Evolutionary conservation across 1,140 invertebrate genomes (phyloP), one percentile per base, ranked within the genome.

Genomic region (Nixonia krombeini): DNA sequence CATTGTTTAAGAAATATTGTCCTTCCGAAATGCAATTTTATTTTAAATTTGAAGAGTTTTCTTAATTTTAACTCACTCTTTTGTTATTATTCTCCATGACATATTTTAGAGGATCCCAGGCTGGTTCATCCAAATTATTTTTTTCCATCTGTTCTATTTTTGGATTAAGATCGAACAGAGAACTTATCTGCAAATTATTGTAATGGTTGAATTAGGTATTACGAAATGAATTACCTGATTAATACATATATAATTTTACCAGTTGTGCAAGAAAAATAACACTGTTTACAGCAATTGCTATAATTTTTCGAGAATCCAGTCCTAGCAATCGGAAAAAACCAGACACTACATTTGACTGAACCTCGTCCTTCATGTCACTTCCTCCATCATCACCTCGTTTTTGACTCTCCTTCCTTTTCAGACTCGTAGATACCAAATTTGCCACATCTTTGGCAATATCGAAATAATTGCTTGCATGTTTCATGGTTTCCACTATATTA

Each of bases 251-350:
- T 21, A 3, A 21, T 21, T 85, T 86, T 84, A 94, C 93, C 89
- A 93, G 87, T 85, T 94, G 92, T 1, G 92, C 92, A n/a, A 95
- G 84, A 79, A 94, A 93, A 49, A 94, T 90, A 4, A 94, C 85
- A 8, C 90, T 91, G 78, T 95, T 95, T 1, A 95, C 82, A 0
- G 92, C 91, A 33, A 94, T 89, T 0, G 93, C 92, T 17, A 91
- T 90, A 12, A 94, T 85, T 81, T 92, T 92, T 16, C 87, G 88
- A 0, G 89, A 86, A 74, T 94, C 91, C 33, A 94, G 86, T 10
- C 91, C 92, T 31, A 94, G 82, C 21, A 94, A 84, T 18, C 89
- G 86, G 37, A 94, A 87, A 72, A 94, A 87, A 8, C 87, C 88
- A 0, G 87, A 84, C n/a, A 92, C 73, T 4, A 91, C 71, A 70